Base-by-base conservation (phyloP, 2,113 vertebrate species). In the Nothocercus nigrocapillus region DNA sequence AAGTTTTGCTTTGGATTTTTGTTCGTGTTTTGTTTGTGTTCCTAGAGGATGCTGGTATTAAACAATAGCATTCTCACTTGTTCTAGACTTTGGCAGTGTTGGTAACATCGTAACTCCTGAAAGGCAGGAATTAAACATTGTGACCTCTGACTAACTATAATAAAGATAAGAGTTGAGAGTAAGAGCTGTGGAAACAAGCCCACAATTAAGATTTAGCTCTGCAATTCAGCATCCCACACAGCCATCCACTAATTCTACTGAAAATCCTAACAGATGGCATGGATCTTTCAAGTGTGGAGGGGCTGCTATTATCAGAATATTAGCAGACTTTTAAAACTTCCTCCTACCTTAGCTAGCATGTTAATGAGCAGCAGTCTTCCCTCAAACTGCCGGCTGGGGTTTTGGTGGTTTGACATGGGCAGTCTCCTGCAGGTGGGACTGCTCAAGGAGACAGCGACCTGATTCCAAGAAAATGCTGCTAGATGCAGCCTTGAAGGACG, bases 21-120 rank as follows among this genome's bases (percentile, higher is more conserved):
- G 59, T 85, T 59, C 76, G 84, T 25, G 17, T 47, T 89, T 84
- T 92, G 22, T 72, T 96, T 94, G 87, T 82, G 22, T 82, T 97
- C 88, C 58, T 89, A 76, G 84, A 76, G 82, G 44, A 53, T 62
- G 36, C 82, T n/a, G 32, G 3, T 24, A 13, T 77, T 82, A 45
- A 94, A 94, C 70, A 92, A 72, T 83, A 45, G 61, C 53, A 9
- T 80, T 79, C 40, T 49, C 42, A 58, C 18, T 82, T 89, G 18
- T 74, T n/a, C 18, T 28, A 9, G 68, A 40, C 32, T 84, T 59
- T 59, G 66, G 44, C n/a, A 49, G 28, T 73, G 82, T 63, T 53
- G 47, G 40, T 53, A 81, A 49, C 77, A 63, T 69, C 19, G 18
- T n/a, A 18, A 40, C 49, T 2, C 1, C 56, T 61, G 56, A 49